Base-by-base conservation (phyloP, 2,888 invertebrate species). In the Taphrorychus bicolor region DNA sequence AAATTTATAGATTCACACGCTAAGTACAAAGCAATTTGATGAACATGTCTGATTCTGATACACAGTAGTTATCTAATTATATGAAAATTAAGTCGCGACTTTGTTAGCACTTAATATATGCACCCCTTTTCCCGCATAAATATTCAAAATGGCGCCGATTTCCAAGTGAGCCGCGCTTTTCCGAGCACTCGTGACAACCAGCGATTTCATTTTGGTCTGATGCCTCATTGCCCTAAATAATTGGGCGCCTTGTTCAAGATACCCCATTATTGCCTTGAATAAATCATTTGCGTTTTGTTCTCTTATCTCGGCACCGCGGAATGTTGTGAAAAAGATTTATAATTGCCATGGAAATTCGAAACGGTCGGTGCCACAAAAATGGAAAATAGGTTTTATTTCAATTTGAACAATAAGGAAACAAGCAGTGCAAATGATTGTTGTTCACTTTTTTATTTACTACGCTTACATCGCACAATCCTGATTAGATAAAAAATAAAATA, bases 121-220 rank as follows among this genome's bases (percentile, higher is more conserved):
- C 66, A 66, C 66, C 66, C 66, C 52, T 52, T 66, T 41, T 19
- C 51, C 42, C 49, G 23, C n/a, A n/a, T 61, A 61, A 66, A 61
- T 66, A 66, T 66, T 66, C 66, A 66, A 66, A 66, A 66, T 66
- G 66, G 66, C 66, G 42, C 42, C 57, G 61, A 66, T 57, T 66
- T 66, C 48, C 59, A 66, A 66, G 66, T 66, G 59, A 56, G 66
- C 65, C 54, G 48, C 65, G 59, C 48, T 53, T 65, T 65, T 65
- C 65, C 65, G 53, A 22, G 41, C 48, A 59, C 59, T 59, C 51
- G 59, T 51, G 59, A 59, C 59, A 59, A 59, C 19, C 22, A 59
- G 54, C 63, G 48, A 57, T 63, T 63, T 63, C 56, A 63, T 57
- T 56, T 63, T 18, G 24, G 62, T 49, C 57, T 49, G 51, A 63